Percentiles rank a stretch among this genome's conserved stretches.
These are phyloP conservation scores for Chaetura pelagica DNA, from an alignment of 2,113 vertebrate species.

Conservation along the genomic window DNA sequence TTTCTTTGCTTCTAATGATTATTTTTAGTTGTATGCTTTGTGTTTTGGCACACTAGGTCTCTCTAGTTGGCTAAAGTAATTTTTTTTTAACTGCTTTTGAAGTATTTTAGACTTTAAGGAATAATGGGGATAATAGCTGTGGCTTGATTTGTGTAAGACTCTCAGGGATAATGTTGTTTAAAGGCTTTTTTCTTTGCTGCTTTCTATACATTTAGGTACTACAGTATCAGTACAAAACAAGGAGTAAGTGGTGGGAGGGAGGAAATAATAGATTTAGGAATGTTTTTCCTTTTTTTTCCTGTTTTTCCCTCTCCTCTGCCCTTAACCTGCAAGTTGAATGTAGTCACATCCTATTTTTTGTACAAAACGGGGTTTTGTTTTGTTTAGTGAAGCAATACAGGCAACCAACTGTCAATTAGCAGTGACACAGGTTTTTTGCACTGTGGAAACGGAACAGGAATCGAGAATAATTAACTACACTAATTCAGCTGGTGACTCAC, in stretches of 20 bases:
- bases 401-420: slow-evolving; percentile 22
- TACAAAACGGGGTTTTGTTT: not conserved
- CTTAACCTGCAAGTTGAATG: not conserved
- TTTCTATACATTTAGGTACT: slow-evolving; percentile 61
- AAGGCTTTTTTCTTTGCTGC: slow-evolving; percentile 48
- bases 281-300: not conserved
- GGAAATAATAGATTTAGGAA: slow-evolving; percentile 10
- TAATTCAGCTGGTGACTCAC: not conserved
- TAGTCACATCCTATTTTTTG: not conserved
- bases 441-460: slow-evolving; percentile 1
- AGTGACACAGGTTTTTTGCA: not conserved
- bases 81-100: slow-evolving; percentile 48
- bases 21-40: slow-evolving; percentile 67
- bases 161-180: slow-evolving; percentile 82
- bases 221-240: slow-evolving; percentile 1
- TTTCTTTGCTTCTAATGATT: slow-evolving; percentile 56
- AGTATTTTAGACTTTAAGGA: slow-evolving; percentile 63
- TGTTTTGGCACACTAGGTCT: slow-evolving; percentile 53
- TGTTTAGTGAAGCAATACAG: not conserved
- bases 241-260: slow-evolving; percentile 16
- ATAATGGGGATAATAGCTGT: slow-evolving; percentile 53
- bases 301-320: not conserved
- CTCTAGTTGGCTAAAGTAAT: slow-evolving; percentile 50
- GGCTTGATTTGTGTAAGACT: slow-evolving; percentile 71
- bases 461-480: not conserved